Evolutionary conservation across 2,113 vertebrate genomes (phyloP), one percentile per base, ranked within the genome.

Genomic region (Rhagologus leucostigma): DNA sequence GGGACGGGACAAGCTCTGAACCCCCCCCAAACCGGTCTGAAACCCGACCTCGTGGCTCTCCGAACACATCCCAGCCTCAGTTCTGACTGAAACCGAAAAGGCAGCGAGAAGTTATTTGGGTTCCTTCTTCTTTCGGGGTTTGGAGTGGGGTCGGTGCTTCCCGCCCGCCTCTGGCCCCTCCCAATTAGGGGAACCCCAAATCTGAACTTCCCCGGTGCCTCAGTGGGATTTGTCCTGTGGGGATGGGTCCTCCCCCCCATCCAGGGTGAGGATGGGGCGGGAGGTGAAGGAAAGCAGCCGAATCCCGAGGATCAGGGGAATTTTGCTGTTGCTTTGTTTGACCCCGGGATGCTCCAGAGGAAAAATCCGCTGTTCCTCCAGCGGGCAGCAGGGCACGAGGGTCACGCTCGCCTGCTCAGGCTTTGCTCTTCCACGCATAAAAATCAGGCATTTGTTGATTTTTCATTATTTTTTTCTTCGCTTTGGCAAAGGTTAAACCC

Each of bases 141-240:
- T 0, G 2, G 29, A 29, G 62, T 1, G 0, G 42, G 68, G 35
- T 29, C 3, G 4, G 39, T 6, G 80, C 35, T 49, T 60, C 53
- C 87, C 3, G 22, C 4, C 3, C 4, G 11, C 11, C 37, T 75
- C 94, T 26, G 92, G 15, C 11, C 0, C 2, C 41, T 2, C 35
- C 33, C 39, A 16, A 77, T 73, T 47, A 56, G 29, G 87, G 73
- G 84, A 91, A 18, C 16, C 5, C 30, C 57, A 13, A 42, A 14
- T 14, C 5, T 7, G 32, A 67, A 13, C 52, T 86, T 71, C 62
- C 52, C 75, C 23, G 1, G 41, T 0, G 55, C 78, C 39, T 60
- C 68, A 10, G n/a, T 0, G 46, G 89, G 78, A 1, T 74, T 70
- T 53, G 2, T 44, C 10, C 2, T 6, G 27, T 14, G 73, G 3